phyloP scores from a whole-genome alignment of 1,140 invertebrate species.

The Thaumatotibia leucotreta region DNA sequence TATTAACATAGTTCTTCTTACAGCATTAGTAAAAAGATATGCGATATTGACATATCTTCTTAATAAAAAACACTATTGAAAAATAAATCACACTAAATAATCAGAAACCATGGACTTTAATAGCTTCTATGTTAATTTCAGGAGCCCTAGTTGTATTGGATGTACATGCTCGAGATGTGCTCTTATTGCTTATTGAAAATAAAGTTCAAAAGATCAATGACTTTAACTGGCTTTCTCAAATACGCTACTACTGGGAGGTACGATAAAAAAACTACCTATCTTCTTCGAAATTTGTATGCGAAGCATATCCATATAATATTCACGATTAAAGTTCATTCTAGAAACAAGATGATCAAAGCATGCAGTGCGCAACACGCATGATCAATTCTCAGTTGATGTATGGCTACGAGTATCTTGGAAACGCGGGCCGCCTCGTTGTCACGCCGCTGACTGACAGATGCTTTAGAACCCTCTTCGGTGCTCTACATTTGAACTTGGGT shows the following conservation, averaged over 20 bases:
- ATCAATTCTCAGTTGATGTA: constrained; percentile 94
- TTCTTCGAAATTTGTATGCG: neutral
- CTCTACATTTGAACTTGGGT: constrained; percentile 89
- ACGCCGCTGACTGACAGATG: constrained; percentile 95
- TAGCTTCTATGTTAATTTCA: constrained; percentile 40
- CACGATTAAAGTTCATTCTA: neutral
- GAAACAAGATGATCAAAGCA: constrained; percentile 39
- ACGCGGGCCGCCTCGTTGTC: constrained; percentile 91
- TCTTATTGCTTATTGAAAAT: constrained; percentile 83
- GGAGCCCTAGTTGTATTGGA: constrained; percentile 93
- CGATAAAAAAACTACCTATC: constrained; percentile 34
- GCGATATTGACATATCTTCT: no score
- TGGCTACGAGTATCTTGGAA: constrained; percentile 97
- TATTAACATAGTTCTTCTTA: no score
- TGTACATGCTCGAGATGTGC: constrained; percentile 93
- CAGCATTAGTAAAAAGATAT: no score
- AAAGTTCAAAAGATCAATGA: constrained; percentile 85
- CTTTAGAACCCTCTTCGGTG: constrained; percentile 94
- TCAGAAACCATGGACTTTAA: no score
- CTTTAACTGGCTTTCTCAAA: constrained; percentile 92
- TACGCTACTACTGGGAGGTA: constrained; percentile 97
- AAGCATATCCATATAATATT: neutral
- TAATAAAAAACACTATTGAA: no score
- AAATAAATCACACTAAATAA: no score
- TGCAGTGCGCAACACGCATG: constrained; percentile 88